A percentile compares a stretch with the other conserved stretches of the same genome.
phyloP scores from a whole-genome alignment of 2,888 invertebrate species.

The Rhyacophila evoluta region DNA sequence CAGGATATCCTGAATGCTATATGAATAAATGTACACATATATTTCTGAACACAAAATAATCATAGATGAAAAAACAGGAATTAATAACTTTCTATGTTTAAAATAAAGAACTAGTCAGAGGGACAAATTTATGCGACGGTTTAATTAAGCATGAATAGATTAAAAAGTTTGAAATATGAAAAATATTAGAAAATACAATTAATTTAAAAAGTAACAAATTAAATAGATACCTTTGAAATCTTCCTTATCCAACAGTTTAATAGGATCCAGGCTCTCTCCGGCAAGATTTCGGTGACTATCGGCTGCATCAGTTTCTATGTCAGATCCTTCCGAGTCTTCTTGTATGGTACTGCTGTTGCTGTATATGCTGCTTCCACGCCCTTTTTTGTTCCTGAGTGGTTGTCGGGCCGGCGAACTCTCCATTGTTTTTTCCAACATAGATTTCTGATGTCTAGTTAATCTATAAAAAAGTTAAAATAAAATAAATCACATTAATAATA shows the following conservation, averaged over 20 bases:
- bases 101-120: no score
- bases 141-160: no score
- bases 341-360: slow-evolving; percentile 33
- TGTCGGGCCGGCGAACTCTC: slow-evolving; percentile 39
- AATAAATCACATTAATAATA: no score
- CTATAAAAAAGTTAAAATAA: slow-evolving; percentile 57
- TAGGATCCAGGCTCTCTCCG: slow-evolving; percentile 64
- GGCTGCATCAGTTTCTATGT: not conserved
- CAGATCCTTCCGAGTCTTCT: slow-evolving; percentile 36
- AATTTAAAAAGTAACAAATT: slow-evolving; percentile 34
- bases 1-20: no score
- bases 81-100: no score
- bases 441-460: slow-evolving; percentile 67
- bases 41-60: no score
- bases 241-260: slow-evolving; percentile 64
- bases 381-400: not conserved
- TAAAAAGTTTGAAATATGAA: no score
- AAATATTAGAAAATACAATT: no score
- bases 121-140: no score
- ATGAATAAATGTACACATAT: no score
- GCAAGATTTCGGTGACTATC: slow-evolving; percentile 56
- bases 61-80: no score
- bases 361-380: slow-evolving; percentile 1
- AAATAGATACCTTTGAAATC: slow-evolving; percentile 64
- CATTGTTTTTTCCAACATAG: slow-evolving; percentile 61